Conservation (phyloP, 2,888 invertebrate genomes). For the Eulithis prunata region DNA sequence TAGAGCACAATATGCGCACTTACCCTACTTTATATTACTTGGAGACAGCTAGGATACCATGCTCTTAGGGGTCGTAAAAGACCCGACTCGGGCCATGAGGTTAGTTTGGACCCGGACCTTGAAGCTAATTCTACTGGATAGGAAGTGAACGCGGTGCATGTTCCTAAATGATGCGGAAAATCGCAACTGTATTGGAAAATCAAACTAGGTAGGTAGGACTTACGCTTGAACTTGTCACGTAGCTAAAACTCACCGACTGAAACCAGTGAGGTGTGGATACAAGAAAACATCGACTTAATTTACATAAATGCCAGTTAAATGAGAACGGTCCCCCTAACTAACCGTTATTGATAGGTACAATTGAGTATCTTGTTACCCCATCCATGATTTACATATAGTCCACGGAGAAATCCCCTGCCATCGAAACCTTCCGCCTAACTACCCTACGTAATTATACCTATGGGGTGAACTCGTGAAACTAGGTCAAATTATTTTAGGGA, state of each 20-base stretch:
- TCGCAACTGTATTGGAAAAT: slow-evolving; percentile 3
- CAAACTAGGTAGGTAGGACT: neutral
- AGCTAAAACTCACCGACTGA: too few species aligned
- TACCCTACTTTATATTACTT: slow-evolving; percentile 28
- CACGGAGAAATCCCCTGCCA: slow-evolving; percentile 12
- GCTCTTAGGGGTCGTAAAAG: slow-evolving; percentile 16
- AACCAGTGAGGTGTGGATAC: too few species aligned
- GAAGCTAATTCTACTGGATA: slow-evolving; percentile 4
- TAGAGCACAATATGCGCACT: slow-evolving; percentile 19
- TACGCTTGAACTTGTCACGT: neutral
- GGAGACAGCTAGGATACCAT: slow-evolving; percentile 15
- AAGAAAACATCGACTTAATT: too few species aligned
- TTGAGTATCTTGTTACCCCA: slow-evolving; percentile 2
- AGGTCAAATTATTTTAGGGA: slow-evolving; percentile 37
- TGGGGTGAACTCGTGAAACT: slow-evolving; percentile 33
- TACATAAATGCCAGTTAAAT: too few species aligned
- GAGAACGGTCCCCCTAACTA: too few species aligned
- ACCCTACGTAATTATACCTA: slow-evolving; percentile 29
- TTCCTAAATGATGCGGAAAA: slow-evolving; percentile 5
- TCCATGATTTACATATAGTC: slow-evolving; percentile 13
- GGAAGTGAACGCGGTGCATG: slow-evolving; percentile 17
- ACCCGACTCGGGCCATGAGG: slow-evolving; percentile 2
- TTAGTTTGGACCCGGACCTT: slow-evolving; percentile 11
- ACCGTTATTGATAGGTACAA: too few species aligned
- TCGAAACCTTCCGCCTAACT: slow-evolving; percentile 10